Conservation (phyloP, 2,113 vertebrate genomes). For the Notiomystis cincta region DNA sequence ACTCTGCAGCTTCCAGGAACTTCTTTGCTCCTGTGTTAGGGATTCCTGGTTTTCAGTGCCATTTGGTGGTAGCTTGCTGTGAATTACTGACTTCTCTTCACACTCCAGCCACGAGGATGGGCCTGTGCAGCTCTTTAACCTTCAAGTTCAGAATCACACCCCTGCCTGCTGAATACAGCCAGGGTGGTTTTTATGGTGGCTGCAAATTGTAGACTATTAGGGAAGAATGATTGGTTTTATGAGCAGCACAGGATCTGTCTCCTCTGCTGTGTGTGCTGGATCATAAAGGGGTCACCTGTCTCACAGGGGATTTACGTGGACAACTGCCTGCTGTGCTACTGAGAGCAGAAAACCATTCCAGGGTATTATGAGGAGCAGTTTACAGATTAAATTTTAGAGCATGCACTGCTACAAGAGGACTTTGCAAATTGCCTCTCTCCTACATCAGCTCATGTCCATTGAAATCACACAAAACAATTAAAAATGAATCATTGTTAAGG, state of each 20-base stretch:
- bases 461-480: slow-evolving; percentile 56
- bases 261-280: background rate
- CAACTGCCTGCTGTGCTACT: slow-evolving; percentile 35
- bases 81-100: slow-evolving; percentile 26
- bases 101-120: background rate
- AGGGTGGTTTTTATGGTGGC: slow-evolving; percentile 22
- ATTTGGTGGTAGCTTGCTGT: slow-evolving; percentile 27
- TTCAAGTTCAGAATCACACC: slow-evolving; percentile 21
- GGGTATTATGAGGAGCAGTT: slow-evolving; percentile 34
- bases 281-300: slow-evolving; percentile 7
- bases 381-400: slow-evolving; percentile 21
- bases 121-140: slow-evolving; percentile 9
- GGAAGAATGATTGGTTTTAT: slow-evolving; percentile 20
- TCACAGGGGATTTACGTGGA: slow-evolving; percentile 23
- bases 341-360: slow-evolving; percentile 33
- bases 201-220: slow-evolving; percentile 34
- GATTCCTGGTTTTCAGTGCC: background rate
- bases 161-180: slow-evolving; percentile 10
- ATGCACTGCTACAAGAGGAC: background rate
- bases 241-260: background rate
- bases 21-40: background rate
- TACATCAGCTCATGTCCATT: slow-evolving; percentile 6
- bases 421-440: slow-evolving; percentile 13
- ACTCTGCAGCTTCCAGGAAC: slow-evolving; percentile 16
- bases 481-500: background rate